These are phyloP conservation scores for Calephelis nemesis DNA, from an alignment of 1,140 invertebrate genomes.

Conservation along the genomic window DNA sequence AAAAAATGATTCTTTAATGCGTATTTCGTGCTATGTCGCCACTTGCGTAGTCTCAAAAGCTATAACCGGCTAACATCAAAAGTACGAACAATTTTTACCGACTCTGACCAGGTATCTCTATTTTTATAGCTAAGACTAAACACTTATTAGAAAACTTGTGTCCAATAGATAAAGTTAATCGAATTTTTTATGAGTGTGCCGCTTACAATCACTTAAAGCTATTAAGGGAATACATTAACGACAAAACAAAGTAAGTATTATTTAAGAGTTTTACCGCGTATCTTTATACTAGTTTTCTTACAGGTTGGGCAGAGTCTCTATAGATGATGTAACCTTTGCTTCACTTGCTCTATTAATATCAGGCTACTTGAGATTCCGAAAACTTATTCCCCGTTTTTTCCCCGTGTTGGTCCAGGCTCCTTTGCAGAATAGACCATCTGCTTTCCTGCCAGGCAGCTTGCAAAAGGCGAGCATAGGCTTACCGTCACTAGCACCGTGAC, in stretches of 20 bases:
- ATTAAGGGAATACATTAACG: neutral
- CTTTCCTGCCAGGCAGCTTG: too few species aligned
- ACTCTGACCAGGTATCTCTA: neutral
- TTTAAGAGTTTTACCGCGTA: too few species aligned
- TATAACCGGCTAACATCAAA: neutral
- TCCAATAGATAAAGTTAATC: neutral
- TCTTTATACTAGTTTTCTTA: too few species aligned
- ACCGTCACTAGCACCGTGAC: too few species aligned
- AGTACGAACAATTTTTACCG: neutral
- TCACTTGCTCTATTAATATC: too few species aligned
- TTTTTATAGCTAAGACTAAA: constrained; percentile 5
- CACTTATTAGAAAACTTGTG: constrained; percentile 3
- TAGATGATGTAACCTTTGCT: too few species aligned
- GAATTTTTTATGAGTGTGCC: neutral
- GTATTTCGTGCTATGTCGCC: neutral
- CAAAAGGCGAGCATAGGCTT: too few species aligned
- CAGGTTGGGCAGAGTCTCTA: too few species aligned
- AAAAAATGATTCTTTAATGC: neutral
- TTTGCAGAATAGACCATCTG: too few species aligned
- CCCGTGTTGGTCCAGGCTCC: too few species aligned
- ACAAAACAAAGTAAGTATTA: neutral
- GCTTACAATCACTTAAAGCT: neutral
- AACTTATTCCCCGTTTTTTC: too few species aligned
- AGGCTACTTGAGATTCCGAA: too few species aligned
- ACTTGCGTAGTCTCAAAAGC: neutral